A percentile compares a stretch with the other conserved stretches of the same genome.
These are phyloP conservation scores for Microtus ochrogaster DNA, from an alignment of 2,113 vertebrate species.

Conservation along the genomic window DNA sequence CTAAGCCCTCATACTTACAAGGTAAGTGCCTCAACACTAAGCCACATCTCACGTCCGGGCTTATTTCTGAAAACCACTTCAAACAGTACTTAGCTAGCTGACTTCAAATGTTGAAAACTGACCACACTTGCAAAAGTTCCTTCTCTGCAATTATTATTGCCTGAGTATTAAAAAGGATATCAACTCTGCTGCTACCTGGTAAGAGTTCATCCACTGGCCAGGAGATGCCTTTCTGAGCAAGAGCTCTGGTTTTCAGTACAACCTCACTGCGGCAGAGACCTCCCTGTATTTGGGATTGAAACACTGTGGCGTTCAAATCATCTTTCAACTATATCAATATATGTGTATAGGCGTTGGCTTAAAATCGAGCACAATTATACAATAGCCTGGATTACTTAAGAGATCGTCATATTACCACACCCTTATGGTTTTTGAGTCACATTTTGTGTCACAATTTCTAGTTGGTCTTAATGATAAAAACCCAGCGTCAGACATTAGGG, in stretches of 20 bases:
- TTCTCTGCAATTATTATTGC: not conserved
- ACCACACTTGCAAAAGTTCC: not conserved
- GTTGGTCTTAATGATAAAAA: no score
- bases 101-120: conserved; percentile 47
- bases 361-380: not conserved
- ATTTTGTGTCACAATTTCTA: no score
- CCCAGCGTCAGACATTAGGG: no score
- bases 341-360: not conserved
- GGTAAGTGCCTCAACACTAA: not conserved
- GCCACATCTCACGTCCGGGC: not conserved
- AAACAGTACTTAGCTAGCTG: not conserved
- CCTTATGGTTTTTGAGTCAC: not conserved
- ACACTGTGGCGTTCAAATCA: not conserved
- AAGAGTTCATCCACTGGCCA: not conserved
- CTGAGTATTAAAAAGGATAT: not conserved
- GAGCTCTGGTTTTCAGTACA: no score
- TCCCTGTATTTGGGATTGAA: not conserved
- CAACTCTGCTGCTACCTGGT: not conserved
- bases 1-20: accelerated
- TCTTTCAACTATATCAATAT: not conserved
- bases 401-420: not conserved
- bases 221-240: no score
- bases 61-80: not conserved
- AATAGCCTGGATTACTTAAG: not conserved
- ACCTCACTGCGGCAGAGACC: not conserved